Evolutionary conservation across 1,140 invertebrate genomes (phyloP), one percentile per base, ranked within the genome.

Genomic region (Tenebrio molitor): DNA sequence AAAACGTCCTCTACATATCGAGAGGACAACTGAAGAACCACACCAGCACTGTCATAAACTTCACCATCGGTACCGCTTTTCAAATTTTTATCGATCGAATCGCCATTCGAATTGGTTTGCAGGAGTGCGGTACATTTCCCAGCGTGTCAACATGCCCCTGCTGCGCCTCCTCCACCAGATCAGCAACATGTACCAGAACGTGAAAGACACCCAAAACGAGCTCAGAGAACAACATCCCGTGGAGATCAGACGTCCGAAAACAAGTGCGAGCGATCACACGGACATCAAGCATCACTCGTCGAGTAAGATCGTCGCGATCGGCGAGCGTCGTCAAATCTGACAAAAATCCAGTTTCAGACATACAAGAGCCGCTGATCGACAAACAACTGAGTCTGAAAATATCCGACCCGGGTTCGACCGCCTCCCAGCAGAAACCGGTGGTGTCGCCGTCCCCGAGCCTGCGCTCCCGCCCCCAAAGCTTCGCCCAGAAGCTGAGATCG

Each of bases 111-210:
- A n/a, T 21, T 66, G 34, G 1, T 39, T 41, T 66, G 1, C 33
- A 79, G 79, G 81, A 14, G 78, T 96, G 29, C 87, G 93, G 50
- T 95, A 93, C 77, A 95, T 97, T 77, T 93, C 92, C 66, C 95
- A 97, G 79, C 93, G 95, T 84, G 93, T 92, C 4, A 98, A 98
- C 81, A 98, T 99, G 96, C 96, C 97, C 0, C 84, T 99, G 33
- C 83, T 99, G 16, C 85, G 97, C 66, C 86, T 99, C 16, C 86
- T 98, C 34, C 96, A 98, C 86, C 97, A 99, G 85, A 97, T 99
- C 74, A 95, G 92, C 74, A 97, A 96, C 73, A 97, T 99, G 95
- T 97, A 98, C 84, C 95, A 97, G 83, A 98, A 98, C 85, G 95
- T 97, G 2, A 95, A 96, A 80, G 95, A 97, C 80, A 97, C 96